Base-by-base conservation (phyloP, 2,797 vertebrate species). In the Sebastes alutus region DNA sequence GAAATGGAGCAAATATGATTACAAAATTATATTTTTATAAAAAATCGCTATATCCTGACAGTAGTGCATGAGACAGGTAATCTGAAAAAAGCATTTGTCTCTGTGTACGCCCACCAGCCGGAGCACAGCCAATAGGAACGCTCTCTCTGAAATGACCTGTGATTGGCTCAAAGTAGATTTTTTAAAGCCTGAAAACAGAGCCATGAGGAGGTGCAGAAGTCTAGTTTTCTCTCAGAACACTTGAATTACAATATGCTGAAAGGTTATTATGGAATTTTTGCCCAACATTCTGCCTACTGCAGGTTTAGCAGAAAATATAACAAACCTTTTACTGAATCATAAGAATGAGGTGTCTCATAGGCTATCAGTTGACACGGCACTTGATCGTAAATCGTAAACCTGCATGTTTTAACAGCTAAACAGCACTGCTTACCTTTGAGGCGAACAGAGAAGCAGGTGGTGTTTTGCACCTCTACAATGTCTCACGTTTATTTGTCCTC, bases 361-460 rank as follows among this genome's bases (percentile, higher is more conserved):
- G 13, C 33, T 25, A 16, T 6, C 7, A 9, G 23, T 46, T 14
- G 65, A 66, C 23, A 13, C 18, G 12, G 62, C 13, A 20, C 33
- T n/a, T 66, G 23, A 27, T 12, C 4, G 12, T 64, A 20, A 49
- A 32, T 58, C 5, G 3, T 59, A 4, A 54, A 46, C 30, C 77
- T 63, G 30, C 11, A 67, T 63, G 52, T 68, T 72, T 69, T 22
- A 66, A 56, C 11, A 56, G 42, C 14, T 54, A 9, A 80, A 54
- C n/a, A 38, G 3, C 49, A 22, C 54, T 65, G 60, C 49, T 79
- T 63, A 71, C 5, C 1, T 46, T 60, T 9, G 10, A 72, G 25
- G 23, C 46, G 75, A 77, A 80, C 56, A 76, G n/a, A 81, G 49
- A 49, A 22, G 56, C 73, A 72, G 71, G 68, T 74, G 67, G 80